Percentiles rank a stretch among this genome's conserved stretches.
Evolutionary conservation across 2,113 vertebrate species (phyloP).

Genomic region (Nicator chloris): DNA sequence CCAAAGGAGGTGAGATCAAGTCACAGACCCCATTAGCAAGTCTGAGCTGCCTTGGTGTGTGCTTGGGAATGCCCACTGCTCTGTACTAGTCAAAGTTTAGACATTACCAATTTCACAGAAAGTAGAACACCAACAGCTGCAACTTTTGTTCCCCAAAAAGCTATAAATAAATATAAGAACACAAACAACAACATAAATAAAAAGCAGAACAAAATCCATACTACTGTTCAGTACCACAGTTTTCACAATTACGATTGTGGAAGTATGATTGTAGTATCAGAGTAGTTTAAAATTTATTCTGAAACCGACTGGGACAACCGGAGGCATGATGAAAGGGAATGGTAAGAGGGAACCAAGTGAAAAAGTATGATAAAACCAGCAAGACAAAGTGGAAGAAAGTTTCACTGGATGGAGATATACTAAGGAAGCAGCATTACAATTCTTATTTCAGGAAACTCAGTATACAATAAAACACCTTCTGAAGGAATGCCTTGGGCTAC

Average conservation of each 20-base stretch:
- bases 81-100: neutral
- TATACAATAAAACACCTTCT: neutral
- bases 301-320: fast-evolving
- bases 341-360: neutral
- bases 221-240: neutral
- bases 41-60: neutral
- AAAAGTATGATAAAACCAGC: neutral
- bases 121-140: neutral
- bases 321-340: neutral
- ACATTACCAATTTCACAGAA: neutral
- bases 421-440: neutral
- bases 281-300: neutral
- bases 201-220: neutral
- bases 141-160: neutral
- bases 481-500: neutral
- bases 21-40: neutral
- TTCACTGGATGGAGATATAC: neutral
- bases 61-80: neutral
- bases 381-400: neutral
- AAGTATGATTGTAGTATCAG: neutral
- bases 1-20: neutral
- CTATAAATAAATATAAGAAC: neutral
- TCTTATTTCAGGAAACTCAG: neutral
- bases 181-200: neutral
- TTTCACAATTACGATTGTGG: too few relatives aligned